A percentile compares a stretch with the other conserved stretches of the same genome.
These are phyloP conservation scores for Pinna nobilis DNA, from an alignment of 1,140 invertebrate genomes.

Conservation along the genomic window DNA sequence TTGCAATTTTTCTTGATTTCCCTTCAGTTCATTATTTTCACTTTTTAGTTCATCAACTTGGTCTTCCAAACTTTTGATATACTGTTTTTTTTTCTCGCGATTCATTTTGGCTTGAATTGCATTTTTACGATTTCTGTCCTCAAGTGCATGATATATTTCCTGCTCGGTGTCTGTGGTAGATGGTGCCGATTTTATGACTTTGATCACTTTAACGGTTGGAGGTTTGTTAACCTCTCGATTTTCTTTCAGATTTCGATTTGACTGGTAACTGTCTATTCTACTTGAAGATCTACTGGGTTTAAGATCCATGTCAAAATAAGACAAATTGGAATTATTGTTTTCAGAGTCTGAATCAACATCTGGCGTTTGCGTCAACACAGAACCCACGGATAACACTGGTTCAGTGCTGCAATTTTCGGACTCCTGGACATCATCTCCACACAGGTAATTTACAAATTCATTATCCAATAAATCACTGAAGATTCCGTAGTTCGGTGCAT, in stretches of 20 bases:
- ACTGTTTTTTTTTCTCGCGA: slow-evolving; percentile 69
- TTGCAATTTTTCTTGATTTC: slow-evolving; percentile 37
- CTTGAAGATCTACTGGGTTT: background rate
- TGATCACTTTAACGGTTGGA: slow-evolving; percentile 54
- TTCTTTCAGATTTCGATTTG: background rate
- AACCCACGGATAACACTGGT: background rate
- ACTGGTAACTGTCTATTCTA: background rate
- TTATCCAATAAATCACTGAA: slow-evolving; percentile 24
- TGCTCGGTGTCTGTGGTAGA: slow-evolving; percentile 35
- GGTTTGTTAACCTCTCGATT: background rate
- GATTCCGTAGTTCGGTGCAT: background rate
- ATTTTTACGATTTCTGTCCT: slow-evolving; percentile 67
- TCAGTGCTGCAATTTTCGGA: slow-evolving; percentile 3
- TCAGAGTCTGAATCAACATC: background rate
- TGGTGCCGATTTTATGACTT: slow-evolving; percentile 50
- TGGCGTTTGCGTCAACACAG: background rate
- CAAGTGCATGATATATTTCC: slow-evolving; percentile 53
- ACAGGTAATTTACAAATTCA: slow-evolving; percentile 19
- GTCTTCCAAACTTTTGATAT: slow-evolving; percentile 62
- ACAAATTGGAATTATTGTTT: background rate
- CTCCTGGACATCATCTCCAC: background rate
- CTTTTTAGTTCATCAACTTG: slow-evolving; percentile 53
- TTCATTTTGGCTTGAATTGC: slow-evolving; percentile 68
- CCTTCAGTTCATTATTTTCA: slow-evolving; percentile 54
- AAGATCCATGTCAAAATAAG: background rate